Base-by-base conservation (phyloP, 2,888 invertebrate species). In the Orthosia gothica region DNA sequence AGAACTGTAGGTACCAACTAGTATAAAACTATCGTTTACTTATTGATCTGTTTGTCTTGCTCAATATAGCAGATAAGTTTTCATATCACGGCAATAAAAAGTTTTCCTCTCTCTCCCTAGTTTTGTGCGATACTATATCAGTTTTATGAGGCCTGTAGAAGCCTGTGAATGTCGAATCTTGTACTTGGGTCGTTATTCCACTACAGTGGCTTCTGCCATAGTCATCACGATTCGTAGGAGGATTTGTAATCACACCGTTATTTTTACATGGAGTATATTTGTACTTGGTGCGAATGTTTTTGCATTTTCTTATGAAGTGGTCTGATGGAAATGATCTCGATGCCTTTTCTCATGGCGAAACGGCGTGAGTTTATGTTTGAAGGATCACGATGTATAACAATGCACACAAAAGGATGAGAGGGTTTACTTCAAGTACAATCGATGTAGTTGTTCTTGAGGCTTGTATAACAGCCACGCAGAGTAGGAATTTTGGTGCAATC, bases 11-110 rank as follows among this genome's bases (percentile, higher is more conserved):
- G n/a, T 59, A 54, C n/a, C 11, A 61, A 71, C 47, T 47, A 47
- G 47, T 49, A 57, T 47, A 49, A 32, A 54, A 74, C 61, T 73
- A 59, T 62, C 64, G 40, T 74, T 71, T 55, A 61, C 47, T 84
- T 82, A 85, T 85, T 70, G 86, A 83, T 86, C 84, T 85, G 85
- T 85, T 85, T 85, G 70, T 83, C 78, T 76, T 76, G 40, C 32
- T 74, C 61, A 61, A 64, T 76, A 75, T 52, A 50, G 52, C 68
- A 75, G 70, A 65, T 70, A 74, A 80, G 73, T 85, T 85, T 70
- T 75, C 70, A 71, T 70, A 85, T 70, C 55, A 57, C 2, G 57
- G 72, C 75, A 76, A 85, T 75, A 87, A 74, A 85, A 85, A 85
- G 64, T 85, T 85, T 75, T 69, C 47, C 70, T n/a, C 23, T 70